Conservation (phyloP, 2,797 vertebrate genomes). For the Uromys caudimaculatus region DNA sequence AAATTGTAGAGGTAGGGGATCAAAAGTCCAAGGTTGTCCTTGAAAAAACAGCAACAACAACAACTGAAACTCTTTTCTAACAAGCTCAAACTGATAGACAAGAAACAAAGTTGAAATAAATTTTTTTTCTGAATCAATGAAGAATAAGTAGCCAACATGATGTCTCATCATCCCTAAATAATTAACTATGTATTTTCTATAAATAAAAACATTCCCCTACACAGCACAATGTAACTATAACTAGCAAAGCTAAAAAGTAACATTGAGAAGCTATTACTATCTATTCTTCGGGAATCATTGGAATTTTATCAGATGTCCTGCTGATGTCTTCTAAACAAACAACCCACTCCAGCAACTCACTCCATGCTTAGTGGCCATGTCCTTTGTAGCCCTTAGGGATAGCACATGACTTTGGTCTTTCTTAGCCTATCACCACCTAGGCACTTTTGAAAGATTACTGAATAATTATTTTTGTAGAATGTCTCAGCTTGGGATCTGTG, state of each 20-base stretch:
- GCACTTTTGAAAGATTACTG: neutral
- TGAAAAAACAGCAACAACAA: neutral
- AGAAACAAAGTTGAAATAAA: neutral
- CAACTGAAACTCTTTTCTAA: neutral
- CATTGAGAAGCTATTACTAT: neutral
- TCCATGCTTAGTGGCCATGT: too few relatives aligned
- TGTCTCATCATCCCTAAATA: slow-evolving; percentile 55
- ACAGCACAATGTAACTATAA: neutral
- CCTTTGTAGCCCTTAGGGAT: neutral
- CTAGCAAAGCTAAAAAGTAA: slow-evolving; percentile 23
- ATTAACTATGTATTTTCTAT: slow-evolving; percentile 40
- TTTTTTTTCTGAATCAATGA: slow-evolving; percentile 41
- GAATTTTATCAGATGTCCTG: neutral
- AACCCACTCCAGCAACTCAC: neutral
- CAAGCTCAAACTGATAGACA: slow-evolving; percentile 5
- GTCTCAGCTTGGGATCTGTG: neutral
- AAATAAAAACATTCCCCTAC: slow-evolving; percentile 47
- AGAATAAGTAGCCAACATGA: slow-evolving; percentile 21
- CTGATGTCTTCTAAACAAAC: neutral
- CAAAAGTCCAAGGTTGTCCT: neutral
- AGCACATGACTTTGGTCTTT: neutral
- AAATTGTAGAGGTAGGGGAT: neutral
- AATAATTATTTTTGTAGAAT: neutral
- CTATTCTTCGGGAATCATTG: neutral
- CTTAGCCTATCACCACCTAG: neutral